These are phyloP conservation scores for Leptarthrus brevirostris DNA, from an alignment of 2,888 invertebrate species.

Conservation along the genomic window DNA sequence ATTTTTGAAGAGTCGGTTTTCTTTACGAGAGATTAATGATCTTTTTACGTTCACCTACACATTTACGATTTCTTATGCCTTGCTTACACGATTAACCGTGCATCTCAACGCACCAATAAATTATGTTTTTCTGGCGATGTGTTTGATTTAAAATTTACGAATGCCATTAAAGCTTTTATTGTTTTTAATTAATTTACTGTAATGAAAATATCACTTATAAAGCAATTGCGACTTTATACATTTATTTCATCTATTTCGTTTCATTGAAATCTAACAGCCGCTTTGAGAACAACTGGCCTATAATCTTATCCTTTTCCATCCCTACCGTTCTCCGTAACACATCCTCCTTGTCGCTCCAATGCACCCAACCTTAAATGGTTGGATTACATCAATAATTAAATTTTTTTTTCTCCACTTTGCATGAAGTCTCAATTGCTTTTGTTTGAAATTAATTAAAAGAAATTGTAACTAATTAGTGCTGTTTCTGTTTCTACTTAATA, in stretches of 20 bases:
- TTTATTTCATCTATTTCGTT: background rate
- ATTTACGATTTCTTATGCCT: background rate
- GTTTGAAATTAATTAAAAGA: slow-evolving; percentile 38
- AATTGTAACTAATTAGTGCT: slow-evolving; percentile 31
- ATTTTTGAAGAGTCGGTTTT: slow-evolving; percentile 6
- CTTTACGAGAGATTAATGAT: slow-evolving; percentile 31
- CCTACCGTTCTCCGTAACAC: too few relatives aligned
- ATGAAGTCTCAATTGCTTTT: slow-evolving; percentile 37
- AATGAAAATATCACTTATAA: background rate
- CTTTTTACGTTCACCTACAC: slow-evolving; percentile 19
- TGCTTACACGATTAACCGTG: slow-evolving; percentile 21
- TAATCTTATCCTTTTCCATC: background rate
- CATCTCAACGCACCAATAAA: slow-evolving; percentile 1
- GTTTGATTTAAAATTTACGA: too few relatives aligned
- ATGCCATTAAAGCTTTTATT: too few relatives aligned
- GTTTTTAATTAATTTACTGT: too few relatives aligned
- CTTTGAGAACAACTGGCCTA: slow-evolving; percentile 1
- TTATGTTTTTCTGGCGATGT: too few relatives aligned
- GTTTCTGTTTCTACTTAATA: background rate
- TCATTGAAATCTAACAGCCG: background rate
- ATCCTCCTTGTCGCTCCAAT: slow-evolving; percentile 1
- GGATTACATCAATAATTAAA: slow-evolving; percentile 40
- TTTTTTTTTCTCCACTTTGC: slow-evolving; percentile 17
- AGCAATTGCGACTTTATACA: background rate
- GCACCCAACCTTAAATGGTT: slow-evolving; percentile 12